Base-by-base conservation (phyloP, 2,113 vertebrate genomes). In the Spilogale gracilis region DNA sequence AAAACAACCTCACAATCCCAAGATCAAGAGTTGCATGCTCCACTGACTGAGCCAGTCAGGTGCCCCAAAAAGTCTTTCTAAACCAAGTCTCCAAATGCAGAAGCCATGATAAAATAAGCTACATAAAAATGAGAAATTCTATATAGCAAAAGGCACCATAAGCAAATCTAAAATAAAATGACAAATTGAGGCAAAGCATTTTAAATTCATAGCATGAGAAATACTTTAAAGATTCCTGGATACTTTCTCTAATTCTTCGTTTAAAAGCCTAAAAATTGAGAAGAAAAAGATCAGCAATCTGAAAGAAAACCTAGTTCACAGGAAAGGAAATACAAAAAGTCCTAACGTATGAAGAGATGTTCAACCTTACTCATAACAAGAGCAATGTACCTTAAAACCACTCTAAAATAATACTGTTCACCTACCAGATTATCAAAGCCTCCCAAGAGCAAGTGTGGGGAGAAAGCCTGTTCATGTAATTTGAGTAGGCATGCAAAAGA, bases 31-130 rank as follows among this genome's bases (percentile, higher is more conserved):
- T 78, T 27, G 7, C 14, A 27, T 76, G 45, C 73, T 48, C 45
- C 45, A 48, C 45, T 76, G 73, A 76, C 45, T 78, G 45, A 50
- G 25, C 13, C 45, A 27, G 45, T 13, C 74, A 50, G 74, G 25
- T 13, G 9, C 45, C 25, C 45, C 25, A 8, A 78, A 50, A 91
- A 84, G 69, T 0, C 21, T 84, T 93, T 90, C 25, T 95, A 93
- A 97, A 85, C 5, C 14, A 83, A 85, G 8, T 76, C 25, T 69
- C 88, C 92, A 91, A 94, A 78, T 60, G 20, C 14, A 95, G 71
- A 94, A 76, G 27, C 43, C 61, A 71, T 89, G 23, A 69, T 52
- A 25, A 88, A 80, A 10, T n/a, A 58, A 16, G 43, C 11, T 58
- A 73, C 3, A 61, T 81, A 78, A 79, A 95, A 89, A 86, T 81